Conservation (phyloP, 2,888 invertebrate species). For the Mythimna vitellina region DNA sequence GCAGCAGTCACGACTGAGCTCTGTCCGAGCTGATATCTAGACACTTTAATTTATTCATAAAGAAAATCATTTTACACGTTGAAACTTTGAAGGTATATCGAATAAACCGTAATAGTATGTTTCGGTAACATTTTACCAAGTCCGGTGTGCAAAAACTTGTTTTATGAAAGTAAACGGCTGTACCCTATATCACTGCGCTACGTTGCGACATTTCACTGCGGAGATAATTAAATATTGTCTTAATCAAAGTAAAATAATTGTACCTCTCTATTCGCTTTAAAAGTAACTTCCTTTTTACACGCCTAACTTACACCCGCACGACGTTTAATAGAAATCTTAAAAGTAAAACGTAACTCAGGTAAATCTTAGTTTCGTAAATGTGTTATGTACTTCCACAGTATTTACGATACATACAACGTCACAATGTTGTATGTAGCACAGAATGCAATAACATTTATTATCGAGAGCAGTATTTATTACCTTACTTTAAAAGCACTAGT, state of each 20-base stretch:
- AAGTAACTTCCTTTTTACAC: conserved; percentile 23
- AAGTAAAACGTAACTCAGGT: conserved; percentile 5
- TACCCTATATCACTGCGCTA: conserved; percentile 67
- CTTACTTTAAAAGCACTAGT: conserved; percentile 7
- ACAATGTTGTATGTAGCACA: conserved; percentile 44
- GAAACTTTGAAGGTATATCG: conserved; percentile 17
- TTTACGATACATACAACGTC: conserved; percentile 32
- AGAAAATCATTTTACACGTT: conserved; percentile 23
- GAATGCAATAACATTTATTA: conserved; percentile 44
- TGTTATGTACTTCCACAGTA: conserved; percentile 23
- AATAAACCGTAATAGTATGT: conserved; percentile 54
- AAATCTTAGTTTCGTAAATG: conserved; percentile 31
- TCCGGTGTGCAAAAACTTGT: conserved; percentile 75
- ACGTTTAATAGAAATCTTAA: conserved; percentile 23
- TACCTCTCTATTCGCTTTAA: conserved; percentile 33
- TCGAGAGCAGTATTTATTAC: conserved; percentile 31
- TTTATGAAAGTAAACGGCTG: conserved; percentile 82
- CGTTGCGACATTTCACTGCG: conserved; percentile 81
- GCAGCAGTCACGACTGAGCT: conserved; percentile 81
- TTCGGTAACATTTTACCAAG: conserved; percentile 58
- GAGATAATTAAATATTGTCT: conserved; percentile 73
- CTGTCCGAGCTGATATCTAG: conserved; percentile 73
- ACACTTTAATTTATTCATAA: conserved; percentile 43
- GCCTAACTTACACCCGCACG: conserved; percentile 11
- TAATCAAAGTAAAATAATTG: conserved; percentile 49